These are phyloP conservation scores for Monarcha castaneiventris DNA, from an alignment of 2,113 vertebrate species.

Conservation along the genomic window DNA sequence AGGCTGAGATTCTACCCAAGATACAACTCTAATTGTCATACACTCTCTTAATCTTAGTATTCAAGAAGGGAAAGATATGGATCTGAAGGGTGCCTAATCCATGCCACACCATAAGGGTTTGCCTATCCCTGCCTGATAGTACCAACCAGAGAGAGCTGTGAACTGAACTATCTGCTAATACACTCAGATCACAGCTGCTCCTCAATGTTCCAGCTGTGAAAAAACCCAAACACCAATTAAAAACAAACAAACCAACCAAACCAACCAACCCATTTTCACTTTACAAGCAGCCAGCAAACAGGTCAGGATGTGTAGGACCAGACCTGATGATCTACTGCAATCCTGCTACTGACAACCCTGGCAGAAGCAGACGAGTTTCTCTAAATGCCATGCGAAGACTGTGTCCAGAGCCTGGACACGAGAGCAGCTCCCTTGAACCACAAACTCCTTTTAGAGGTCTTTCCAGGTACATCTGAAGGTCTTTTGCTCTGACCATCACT, in stretches of 20 bases:
- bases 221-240: background rate
- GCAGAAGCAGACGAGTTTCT: background rate
- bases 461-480: background rate
- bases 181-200: background rate
- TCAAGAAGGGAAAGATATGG: background rate
- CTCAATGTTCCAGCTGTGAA: background rate
- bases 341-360: background rate
- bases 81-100: constrained; percentile 2
- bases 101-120: background rate
- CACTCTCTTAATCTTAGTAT: background rate
- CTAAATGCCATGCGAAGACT: accelerated
- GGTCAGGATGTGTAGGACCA: background rate
- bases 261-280: background rate
- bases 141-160: background rate
- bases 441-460: background rate
- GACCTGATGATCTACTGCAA: background rate
- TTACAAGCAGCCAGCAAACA: background rate
- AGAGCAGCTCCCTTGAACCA: background rate
- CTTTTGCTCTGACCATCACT: background rate
- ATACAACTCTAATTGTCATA: background rate
- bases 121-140: background rate
- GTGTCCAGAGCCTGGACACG: background rate
- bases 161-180: background rate
- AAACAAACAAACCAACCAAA: background rate
- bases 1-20: background rate